Conservation (phyloP, 2,113 vertebrate genomes). For the Gulo gulo region DNA sequence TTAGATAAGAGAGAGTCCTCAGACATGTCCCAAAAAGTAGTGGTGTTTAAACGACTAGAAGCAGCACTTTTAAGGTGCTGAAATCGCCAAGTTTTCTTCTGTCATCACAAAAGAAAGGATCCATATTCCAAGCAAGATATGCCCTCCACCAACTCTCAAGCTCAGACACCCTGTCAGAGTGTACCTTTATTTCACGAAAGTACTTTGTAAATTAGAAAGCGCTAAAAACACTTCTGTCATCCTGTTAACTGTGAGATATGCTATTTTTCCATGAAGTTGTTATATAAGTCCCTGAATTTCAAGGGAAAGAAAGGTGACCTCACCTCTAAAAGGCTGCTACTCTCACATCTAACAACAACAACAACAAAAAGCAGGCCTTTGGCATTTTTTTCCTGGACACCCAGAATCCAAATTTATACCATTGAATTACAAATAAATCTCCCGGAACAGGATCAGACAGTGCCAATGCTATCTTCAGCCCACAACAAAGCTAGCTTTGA, state of each 20-base stretch:
- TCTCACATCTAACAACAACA: constrained; percentile 25
- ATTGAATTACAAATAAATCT: constrained; percentile 47
- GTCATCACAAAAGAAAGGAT: background rate
- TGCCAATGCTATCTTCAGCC: background rate
- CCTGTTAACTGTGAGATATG: background rate
- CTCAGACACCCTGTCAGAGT: background rate
- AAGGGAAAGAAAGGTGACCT: constrained; percentile 22
- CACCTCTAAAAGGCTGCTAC: background rate
- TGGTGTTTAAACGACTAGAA: background rate
- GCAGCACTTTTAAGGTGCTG: background rate
- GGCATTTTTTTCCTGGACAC: background rate
- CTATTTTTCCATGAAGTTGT: background rate
- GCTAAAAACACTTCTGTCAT: background rate
- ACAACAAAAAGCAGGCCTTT: background rate
- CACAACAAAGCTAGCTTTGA: constrained; percentile 36
- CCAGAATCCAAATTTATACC: constrained; percentile 24
- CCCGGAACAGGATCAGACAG: constrained; percentile 13
- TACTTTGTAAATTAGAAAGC: constrained; percentile 26
- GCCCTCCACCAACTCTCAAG: background rate
- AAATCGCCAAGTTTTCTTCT: background rate
- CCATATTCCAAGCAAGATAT: background rate
- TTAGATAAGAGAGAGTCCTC: background rate
- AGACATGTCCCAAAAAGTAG: background rate
- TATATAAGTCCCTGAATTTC: constrained; percentile 9
- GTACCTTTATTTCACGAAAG: background rate